Conservation (phyloP, 1,140 invertebrate species). For the Calycopis cecrops region DNA sequence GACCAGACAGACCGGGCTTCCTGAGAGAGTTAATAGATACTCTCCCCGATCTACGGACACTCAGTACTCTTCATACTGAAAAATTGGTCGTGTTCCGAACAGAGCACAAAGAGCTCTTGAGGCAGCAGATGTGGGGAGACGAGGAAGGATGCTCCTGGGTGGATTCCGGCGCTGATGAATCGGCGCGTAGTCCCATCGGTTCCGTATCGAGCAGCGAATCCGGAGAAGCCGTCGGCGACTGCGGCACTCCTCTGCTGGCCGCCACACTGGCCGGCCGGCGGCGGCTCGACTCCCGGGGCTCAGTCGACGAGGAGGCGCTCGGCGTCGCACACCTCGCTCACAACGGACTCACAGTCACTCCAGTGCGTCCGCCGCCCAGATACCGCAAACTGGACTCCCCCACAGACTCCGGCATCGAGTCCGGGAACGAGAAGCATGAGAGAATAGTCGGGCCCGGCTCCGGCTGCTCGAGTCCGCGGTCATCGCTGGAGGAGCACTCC, state of each 20-base stretch:
- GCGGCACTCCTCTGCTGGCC: conserved; percentile 84
- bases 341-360: conserved; percentile 80
- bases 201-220: conserved; percentile 91
- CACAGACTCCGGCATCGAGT: conserved; percentile 94
- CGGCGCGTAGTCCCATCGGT: conserved; percentile 87
- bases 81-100: conserved; percentile 95
- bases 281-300: conserved; percentile 83
- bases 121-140: conserved; percentile 81
- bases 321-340: conserved; percentile 80
- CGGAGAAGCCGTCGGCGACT: conserved; percentile 77
- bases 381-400: conserved; percentile 91
- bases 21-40: conserved; percentile 93
- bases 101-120: conserved; percentile 87
- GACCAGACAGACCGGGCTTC: conserved; percentile 86
- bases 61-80: conserved; percentile 97
- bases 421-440: conserved; percentile 91
- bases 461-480: conserved; percentile 90
- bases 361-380: conserved; percentile 77
- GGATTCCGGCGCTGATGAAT: conserved; percentile 84
- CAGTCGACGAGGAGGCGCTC: conserved; percentile 85
- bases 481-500: conserved; percentile 86
- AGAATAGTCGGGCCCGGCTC: conserved; percentile 82
- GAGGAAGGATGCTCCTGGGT: conserved; percentile 83
- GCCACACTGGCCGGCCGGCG: conserved; percentile 85
- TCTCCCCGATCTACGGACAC: conserved; percentile 94